phyloP scores from a whole-genome alignment of 2,113 vertebrate genomes.

The Thamnaconus septentrionalis region DNA sequence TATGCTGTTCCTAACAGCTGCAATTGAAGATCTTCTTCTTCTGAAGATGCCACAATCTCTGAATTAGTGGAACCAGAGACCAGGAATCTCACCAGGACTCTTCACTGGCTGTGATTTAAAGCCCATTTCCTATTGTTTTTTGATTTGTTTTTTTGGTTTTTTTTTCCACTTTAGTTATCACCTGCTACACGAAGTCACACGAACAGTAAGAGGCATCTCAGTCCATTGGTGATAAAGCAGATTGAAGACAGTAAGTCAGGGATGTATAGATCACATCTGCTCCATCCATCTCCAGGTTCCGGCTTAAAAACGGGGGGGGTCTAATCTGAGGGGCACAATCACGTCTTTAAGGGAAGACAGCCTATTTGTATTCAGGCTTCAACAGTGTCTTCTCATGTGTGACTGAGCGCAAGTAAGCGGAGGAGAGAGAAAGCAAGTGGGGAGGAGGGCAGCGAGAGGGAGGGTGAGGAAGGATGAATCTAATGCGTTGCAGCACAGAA shows the following conservation, averaged over 20 bases:
- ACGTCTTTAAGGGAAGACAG: slow-evolving; percentile 72
- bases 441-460: slow-evolving; percentile 50
- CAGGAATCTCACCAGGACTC: background rate
- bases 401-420: slow-evolving; percentile 70
- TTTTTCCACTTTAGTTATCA: background rate
- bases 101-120: slow-evolving; percentile 2
- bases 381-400: slow-evolving; percentile 68
- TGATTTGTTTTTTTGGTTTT: background rate
- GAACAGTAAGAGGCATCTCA: slow-evolving; percentile 1
- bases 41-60: slow-evolving; percentile 1
- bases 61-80: slow-evolving; percentile 1
- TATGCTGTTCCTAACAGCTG: too few species aligned
- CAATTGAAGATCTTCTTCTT: too few species aligned
- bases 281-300: slow-evolving; percentile 14
- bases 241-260: slow-evolving; percentile 26
- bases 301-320: slow-evolving; percentile 20
- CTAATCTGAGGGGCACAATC: slow-evolving; percentile 66
- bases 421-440: slow-evolving; percentile 57
- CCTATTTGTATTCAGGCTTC: slow-evolving; percentile 78
- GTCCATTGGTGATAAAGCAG: slow-evolving; percentile 15
- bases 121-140: background rate
- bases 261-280: slow-evolving; percentile 35
- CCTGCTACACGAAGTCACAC: slow-evolving; percentile 9
- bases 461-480: slow-evolving; percentile 66
- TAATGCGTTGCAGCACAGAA: slow-evolving; percentile 73